phyloP scores from a whole-genome alignment of 23 tunicate genomes.

The Halocynthia roretzi region DNA sequence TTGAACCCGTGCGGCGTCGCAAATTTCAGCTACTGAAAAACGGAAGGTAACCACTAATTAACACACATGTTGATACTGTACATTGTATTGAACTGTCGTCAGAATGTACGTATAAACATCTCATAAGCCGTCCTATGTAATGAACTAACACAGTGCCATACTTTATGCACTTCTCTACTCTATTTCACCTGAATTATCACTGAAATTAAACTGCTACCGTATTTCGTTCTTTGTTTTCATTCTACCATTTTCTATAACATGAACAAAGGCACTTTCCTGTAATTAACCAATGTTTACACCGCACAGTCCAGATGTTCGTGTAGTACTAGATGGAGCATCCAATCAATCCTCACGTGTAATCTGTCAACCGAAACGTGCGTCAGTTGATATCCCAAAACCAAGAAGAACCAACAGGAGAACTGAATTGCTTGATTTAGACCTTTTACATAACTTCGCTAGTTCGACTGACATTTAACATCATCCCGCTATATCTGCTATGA shows the following conservation, averaged over 20 bases:
- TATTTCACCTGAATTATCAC: too few relatives aligned
- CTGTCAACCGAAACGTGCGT: neutral
- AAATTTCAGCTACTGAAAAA: constrained; percentile 11
- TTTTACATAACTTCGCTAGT: neutral
- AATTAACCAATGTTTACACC: too few relatives aligned
- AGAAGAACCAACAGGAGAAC: neutral
- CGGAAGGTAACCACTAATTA: constrained; percentile 14
- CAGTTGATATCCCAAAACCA: neutral
- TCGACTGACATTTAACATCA: neutral
- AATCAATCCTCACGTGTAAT: too few relatives aligned
- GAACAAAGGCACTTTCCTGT: too few relatives aligned
- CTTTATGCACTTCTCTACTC: too few relatives aligned
- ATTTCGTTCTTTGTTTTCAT: too few relatives aligned
- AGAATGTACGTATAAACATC: neutral
- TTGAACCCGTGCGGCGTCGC: constrained; percentile 38
- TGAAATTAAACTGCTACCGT: too few relatives aligned
- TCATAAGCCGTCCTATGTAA: neutral
- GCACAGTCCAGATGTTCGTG: neutral
- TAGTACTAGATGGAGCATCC: neutral
- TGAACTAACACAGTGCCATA: too few relatives aligned
- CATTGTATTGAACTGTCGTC: neutral
- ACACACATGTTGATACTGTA: too few relatives aligned
- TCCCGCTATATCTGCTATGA: neutral
- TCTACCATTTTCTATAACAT: too few relatives aligned
- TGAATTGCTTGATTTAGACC: neutral